Evolutionary conservation across 2,888 invertebrate genomes (phyloP), one percentile per base, ranked within the genome.

Genomic region (Lasius fuliginosus): DNA sequence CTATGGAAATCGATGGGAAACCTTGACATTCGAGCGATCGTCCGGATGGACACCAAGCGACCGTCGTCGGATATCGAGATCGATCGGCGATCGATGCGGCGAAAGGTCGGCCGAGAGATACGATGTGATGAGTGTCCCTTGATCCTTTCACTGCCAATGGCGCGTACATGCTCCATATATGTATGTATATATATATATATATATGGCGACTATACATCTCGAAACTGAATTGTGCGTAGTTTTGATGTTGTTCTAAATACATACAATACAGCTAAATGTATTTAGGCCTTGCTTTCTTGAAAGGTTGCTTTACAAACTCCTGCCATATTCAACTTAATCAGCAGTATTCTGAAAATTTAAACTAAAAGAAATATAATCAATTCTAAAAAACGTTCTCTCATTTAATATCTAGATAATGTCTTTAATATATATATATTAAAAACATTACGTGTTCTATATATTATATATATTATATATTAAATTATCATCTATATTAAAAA

Each of bases 1-100:
- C 83, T 87, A 90, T 91, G 90, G 87, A 90, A 89, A 90, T 90
- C 53, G 74, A 75, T 27, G 68, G 84, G 86, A 87, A 91, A 90
- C 91, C 92, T 92, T 92, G 92, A 92, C 92, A 92, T 91, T 92
- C 92, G 90, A 86, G 85, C 82, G 84, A 74, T 73, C 71, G 36
- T 42, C 42, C 46, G 46, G 49, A 58, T 69, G 83, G 77, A 83
- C 71, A 60, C 69, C 69, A 62, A 49, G 33, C 56, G 74, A 85
- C 76, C 82, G 42, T 85, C 83, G 83, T 87, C 74, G 83, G 49
- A 85, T 88, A 87, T 87, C 85, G 86, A 89, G 86, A 90, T 83
- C 87, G 86, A 67, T 84, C 68, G 87, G 30, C 60, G 75, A 15
- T 81, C 64, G 68, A 82, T 53, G 74, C 58, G 68, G 15, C 64